phyloP scores from a whole-genome alignment of 2,113 vertebrate species.

The Peucedramus taeniatus region DNA sequence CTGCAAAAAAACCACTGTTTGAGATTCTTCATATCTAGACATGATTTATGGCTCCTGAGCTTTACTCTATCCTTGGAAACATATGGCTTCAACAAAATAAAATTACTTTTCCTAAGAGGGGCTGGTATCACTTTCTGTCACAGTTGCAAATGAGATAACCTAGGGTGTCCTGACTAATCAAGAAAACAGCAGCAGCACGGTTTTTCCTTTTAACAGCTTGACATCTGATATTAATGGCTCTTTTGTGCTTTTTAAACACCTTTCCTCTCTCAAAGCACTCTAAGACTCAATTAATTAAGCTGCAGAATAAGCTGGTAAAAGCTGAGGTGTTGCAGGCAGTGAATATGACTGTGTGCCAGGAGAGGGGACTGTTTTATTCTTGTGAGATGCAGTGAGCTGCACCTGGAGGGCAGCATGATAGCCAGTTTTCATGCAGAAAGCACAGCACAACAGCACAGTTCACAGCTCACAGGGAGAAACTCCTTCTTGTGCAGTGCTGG shows the following conservation, averaged over 20 bases:
- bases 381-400: not conserved
- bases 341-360: not conserved
- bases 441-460: not conserved
- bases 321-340: not conserved
- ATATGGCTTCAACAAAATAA: constrained; percentile 40
- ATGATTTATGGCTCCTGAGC: constrained; percentile 22
- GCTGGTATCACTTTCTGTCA: not conserved
- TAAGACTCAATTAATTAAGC: not conserved
- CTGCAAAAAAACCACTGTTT: not conserved
- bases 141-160: not conserved
- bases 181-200: not conserved
- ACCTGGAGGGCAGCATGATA: not conserved
- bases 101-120: constrained; percentile 29
- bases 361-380: not conserved
- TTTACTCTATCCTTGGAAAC: constrained; percentile 7
- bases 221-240: not conserved
- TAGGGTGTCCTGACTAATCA: not conserved
- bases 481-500: not conserved
- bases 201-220: not conserved
- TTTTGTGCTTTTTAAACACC: not conserved
- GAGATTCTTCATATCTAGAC: not conserved
- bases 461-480: not conserved
- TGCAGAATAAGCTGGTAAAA: not conserved
- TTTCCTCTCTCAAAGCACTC: not conserved
- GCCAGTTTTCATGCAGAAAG: not conserved